Evolutionary conservation across 2,797 vertebrate genomes (phyloP).

Genomic region (Gallinago nigripennis): DNA sequence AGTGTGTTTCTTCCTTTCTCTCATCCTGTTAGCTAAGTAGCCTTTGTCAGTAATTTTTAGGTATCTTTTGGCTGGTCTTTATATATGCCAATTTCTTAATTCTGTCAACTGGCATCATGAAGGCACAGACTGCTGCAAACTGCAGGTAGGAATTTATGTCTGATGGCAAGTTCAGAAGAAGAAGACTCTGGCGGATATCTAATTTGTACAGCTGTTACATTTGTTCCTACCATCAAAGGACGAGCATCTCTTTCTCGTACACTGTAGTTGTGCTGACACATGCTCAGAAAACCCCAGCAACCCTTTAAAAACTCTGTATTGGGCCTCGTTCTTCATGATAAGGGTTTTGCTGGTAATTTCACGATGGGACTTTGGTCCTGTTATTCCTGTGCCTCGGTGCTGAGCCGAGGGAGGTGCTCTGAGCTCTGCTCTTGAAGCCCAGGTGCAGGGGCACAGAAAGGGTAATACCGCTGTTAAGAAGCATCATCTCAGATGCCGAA

Average conservation of each 20-base stretch:
- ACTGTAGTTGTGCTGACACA: background rate
- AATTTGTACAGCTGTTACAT: accelerated
- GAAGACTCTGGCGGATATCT: background rate
- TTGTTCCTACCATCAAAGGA: background rate
- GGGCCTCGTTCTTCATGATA: background rate
- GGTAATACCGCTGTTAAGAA: background rate
- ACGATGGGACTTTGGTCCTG: background rate
- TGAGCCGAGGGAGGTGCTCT: background rate
- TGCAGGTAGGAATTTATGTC: background rate
- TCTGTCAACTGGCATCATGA: background rate
- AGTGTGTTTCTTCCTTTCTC: background rate
- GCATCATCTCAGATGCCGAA: background rate
- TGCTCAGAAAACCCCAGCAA: background rate
- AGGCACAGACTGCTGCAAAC: background rate
- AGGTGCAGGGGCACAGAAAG: background rate
- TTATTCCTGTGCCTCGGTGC: background rate
- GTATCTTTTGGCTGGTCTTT: background rate
- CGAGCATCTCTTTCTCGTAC: background rate
- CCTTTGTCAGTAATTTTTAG: background rate
- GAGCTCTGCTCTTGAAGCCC: background rate
- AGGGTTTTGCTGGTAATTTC: background rate
- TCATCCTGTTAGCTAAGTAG: background rate
- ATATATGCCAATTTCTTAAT: background rate
- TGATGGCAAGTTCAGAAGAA: background rate
- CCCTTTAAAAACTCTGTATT: background rate